These are phyloP conservation scores for Ancistrus triradiatus DNA, from an alignment of 2,113 vertebrate genomes.

Conservation along the genomic window DNA sequence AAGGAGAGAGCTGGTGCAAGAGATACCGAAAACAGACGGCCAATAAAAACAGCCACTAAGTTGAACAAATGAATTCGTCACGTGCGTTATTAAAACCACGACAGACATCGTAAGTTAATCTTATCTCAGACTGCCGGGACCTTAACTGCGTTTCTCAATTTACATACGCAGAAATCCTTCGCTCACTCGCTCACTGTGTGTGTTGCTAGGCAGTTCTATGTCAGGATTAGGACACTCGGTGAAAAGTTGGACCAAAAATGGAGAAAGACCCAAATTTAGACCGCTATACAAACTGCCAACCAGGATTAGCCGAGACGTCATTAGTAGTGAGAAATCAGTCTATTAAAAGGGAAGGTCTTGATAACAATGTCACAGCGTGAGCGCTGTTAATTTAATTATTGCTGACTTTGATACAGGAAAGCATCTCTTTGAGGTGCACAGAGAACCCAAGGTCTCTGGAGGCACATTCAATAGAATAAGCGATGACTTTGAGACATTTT, in stretches of 20 bases:
- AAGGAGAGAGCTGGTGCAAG: slow-evolving; percentile 39
- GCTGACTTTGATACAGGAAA: slow-evolving; percentile 4
- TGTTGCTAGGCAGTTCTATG: slow-evolving; percentile 39
- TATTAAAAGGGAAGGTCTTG: slow-evolving; percentile 11
- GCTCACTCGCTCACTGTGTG: background rate
- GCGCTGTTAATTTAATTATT: slow-evolving; percentile 28
- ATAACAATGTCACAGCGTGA: slow-evolving; percentile 34
- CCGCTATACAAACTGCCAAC: background rate
- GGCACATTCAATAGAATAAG: slow-evolving; percentile 18
- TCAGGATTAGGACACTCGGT: slow-evolving; percentile 1
- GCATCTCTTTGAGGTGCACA: slow-evolving; percentile 29
- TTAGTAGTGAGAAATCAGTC: slow-evolving; percentile 25
- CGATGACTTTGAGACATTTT: slow-evolving; percentile 11
- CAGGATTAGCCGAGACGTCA: slow-evolving; percentile 12
- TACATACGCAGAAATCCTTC: slow-evolving; percentile 15
- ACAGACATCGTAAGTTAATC: slow-evolving; percentile 14
- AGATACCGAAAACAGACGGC: slow-evolving; percentile 23
- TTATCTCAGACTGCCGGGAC: background rate
- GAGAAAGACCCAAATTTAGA: background rate
- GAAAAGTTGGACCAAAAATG: background rate
- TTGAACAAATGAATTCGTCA: slow-evolving; percentile 1
- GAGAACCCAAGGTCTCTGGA: slow-evolving; percentile 11
- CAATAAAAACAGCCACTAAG: slow-evolving; percentile 26
- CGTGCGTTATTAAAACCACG: slow-evolving; percentile 22
- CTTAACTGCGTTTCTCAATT: background rate